phyloP scores from a whole-genome alignment of 2,797 vertebrate species.

The Xyrichtys novacula region DNA sequence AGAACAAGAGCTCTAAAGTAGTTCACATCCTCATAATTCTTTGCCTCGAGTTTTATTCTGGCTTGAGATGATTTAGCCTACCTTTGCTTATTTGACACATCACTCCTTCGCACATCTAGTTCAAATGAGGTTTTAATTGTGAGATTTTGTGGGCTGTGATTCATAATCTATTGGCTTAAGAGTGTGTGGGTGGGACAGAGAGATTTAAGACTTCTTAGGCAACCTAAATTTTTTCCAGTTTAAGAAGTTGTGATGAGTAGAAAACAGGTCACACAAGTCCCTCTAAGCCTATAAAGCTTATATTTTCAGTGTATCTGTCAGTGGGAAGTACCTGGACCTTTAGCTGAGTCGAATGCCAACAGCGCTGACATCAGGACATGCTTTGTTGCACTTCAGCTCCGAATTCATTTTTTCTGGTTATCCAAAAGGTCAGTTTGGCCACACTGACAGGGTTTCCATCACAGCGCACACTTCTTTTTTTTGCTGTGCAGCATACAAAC shows the following conservation, averaged over 20 bases:
- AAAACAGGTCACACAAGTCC: neutral
- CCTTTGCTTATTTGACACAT: neutral
- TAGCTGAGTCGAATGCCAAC: constrained; percentile 23
- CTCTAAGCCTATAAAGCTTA: neutral
- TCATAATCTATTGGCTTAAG: neutral
- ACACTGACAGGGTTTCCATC: constrained; percentile 41
- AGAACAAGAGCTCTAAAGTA: constrained; percentile 23
- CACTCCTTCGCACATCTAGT: neutral
- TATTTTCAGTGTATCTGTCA: neutral
- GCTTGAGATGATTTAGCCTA: neutral
- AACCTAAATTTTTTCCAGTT: neutral
- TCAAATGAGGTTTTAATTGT: neutral
- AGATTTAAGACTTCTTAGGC: neutral
- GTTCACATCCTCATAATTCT: neutral
- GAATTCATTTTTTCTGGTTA: constrained; percentile 33
- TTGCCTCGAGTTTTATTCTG: neutral
- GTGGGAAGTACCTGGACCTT: constrained; percentile 10
- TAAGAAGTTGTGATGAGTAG: neutral
- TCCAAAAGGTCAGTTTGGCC: constrained; percentile 52
- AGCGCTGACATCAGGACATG: constrained; percentile 33
- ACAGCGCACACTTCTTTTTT: constrained; percentile 4
- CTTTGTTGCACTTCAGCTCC: constrained; percentile 33
- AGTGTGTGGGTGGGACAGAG: neutral
- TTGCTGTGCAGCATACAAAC: neutral
- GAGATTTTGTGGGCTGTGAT: neutral